A percentile compares a stretch with the other conserved stretches of the same genome.
Evolutionary conservation across 30 jellyfish, hydroid and myxozoan species (phyloP).

Genomic region (Hydractinia echinata): DNA sequence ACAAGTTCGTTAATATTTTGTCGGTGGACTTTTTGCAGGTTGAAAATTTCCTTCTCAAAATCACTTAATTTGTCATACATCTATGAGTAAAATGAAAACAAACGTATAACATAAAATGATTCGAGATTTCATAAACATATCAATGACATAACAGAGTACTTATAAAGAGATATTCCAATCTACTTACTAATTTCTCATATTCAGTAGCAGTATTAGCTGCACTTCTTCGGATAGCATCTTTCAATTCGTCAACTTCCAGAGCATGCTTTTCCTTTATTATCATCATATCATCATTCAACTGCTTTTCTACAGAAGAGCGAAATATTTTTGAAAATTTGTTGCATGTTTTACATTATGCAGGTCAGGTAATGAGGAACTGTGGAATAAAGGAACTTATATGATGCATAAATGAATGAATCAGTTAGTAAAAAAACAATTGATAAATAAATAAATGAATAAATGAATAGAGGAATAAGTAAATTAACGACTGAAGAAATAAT

Average conservation of each 20-base stretch:
- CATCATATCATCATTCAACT: background rate
- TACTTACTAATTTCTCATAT: slow-evolving; percentile 29
- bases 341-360: too few species aligned
- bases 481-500: too few species aligned
- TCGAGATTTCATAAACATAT: background rate
- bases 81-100: slow-evolving; percentile 18
- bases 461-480: too few species aligned
- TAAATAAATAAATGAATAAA: too few species aligned
- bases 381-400: too few species aligned
- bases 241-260: background rate
- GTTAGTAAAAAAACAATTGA: too few species aligned
- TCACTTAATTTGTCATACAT: slow-evolving; percentile 64
- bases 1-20: slow-evolving; percentile 55
- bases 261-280: background rate
- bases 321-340: background rate
- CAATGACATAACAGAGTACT: background rate
- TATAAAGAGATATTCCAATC: too few species aligned
- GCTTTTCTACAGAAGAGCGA: background rate
- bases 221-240: background rate
- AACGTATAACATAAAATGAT: too few species aligned
- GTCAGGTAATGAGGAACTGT: too few species aligned
- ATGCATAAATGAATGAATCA: too few species aligned
- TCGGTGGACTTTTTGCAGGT: slow-evolving; percentile 65
- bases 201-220: slow-evolving; percentile 20
- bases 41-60: slow-evolving; percentile 64